Percentiles rank a stretch among this genome's conserved stretches.
Conservation (phyloP, 2,113 vertebrate species). For the Neolamprologus hecqui region DNA sequence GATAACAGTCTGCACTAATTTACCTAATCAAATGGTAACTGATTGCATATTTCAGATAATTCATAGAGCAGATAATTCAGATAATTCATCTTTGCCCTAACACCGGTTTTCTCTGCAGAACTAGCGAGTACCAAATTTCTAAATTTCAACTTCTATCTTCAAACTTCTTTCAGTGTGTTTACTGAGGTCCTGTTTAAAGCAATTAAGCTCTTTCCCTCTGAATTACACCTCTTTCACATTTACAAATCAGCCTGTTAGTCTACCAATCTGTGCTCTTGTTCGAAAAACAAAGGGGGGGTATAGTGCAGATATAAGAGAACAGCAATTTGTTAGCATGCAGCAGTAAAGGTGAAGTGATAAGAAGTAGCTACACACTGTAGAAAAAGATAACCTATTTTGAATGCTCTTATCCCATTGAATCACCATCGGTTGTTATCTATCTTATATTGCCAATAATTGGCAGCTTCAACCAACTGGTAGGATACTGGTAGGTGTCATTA, state of each 20-base stretch:
- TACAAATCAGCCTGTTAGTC: neutral
- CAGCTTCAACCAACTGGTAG: neutral
- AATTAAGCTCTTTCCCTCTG: neutral
- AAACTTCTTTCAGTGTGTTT: neutral
- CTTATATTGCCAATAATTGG: neutral
- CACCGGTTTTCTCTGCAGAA: neutral
- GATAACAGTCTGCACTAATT: neutral
- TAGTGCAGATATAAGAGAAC: neutral
- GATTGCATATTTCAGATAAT: neutral
- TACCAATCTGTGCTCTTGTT: neutral
- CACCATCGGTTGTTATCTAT: neutral
- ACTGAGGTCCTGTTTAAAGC: fast-evolving
- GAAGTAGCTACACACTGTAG: neutral
- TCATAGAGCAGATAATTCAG: neutral
- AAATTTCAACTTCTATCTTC: neutral
- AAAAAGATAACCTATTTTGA: neutral
- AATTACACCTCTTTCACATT: neutral
- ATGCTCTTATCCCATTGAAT: neutral
- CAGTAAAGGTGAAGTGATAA: neutral
- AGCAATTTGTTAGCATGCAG: neutral
- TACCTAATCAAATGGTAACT: neutral
- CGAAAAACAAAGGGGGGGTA: neutral
- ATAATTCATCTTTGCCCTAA: neutral
- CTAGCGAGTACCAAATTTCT: neutral
- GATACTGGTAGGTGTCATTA: neutral